Percentiles rank a stretch among this genome's conserved stretches.
phyloP scores from a whole-genome alignment of 1,140 invertebrate species.

The Aphelenchoides avenae region DNA sequence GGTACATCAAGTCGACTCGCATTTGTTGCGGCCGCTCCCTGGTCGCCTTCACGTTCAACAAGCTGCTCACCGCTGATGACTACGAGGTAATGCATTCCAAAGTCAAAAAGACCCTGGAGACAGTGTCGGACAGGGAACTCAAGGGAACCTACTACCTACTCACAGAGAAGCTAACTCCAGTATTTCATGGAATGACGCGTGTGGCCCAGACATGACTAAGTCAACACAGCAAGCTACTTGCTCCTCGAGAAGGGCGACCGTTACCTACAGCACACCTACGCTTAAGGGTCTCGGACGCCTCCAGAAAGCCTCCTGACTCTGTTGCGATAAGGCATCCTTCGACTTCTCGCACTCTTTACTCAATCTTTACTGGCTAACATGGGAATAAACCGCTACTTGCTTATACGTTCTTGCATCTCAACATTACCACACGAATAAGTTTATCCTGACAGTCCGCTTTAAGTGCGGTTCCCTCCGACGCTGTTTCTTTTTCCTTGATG shows the following conservation, averaged over 20 bases:
- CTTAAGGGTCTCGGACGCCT: slow-evolving; percentile 88
- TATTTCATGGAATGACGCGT: no score
- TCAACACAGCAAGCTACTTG: slow-evolving; percentile 83
- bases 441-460: no score
- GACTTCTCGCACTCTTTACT: no score
- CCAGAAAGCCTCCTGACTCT: slow-evolving; percentile 77
- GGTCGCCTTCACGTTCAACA: slow-evolving; percentile 87
- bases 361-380: no score
- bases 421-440: no score
- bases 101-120: slow-evolving; percentile 14
- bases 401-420: no score
- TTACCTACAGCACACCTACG: slow-evolving; percentile 76
- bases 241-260: slow-evolving; percentile 62
- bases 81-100: slow-evolving; percentile 23
- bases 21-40: slow-evolving; percentile 85
- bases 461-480: no score
- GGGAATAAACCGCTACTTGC: no score
- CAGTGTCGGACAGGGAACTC: slow-evolving; percentile 66
- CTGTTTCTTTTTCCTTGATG: no score
- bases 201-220: no score
- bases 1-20: slow-evolving; percentile 86
- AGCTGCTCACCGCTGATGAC: slow-evolving; percentile 78
- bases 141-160: slow-evolving; percentile 83
- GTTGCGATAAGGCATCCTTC: no score
- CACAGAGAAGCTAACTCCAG: no score